Percentiles rank a stretch among this genome's conserved stretches.
These are phyloP conservation scores for Hycleus cichorii DNA, from an alignment of 1,140 invertebrate genomes.

Conservation along the genomic window DNA sequence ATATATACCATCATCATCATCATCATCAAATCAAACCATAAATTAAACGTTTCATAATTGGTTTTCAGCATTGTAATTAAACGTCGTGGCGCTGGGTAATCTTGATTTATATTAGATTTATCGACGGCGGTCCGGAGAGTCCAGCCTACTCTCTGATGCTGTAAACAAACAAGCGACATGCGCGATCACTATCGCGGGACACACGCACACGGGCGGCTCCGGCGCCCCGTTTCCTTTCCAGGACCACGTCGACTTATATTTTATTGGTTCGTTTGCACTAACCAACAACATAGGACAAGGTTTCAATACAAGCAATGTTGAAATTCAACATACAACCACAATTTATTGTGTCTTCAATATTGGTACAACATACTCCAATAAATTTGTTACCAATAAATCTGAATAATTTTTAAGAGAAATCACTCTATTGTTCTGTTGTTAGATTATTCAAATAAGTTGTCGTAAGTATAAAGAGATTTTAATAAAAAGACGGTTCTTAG, in stretches of 20 bases:
- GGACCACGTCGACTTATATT: slow-evolving; percentile 1
- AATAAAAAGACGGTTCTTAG: too few relatives aligned
- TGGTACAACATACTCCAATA: too few relatives aligned
- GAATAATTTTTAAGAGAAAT: too few relatives aligned
- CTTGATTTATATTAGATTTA: slow-evolving; percentile 24
- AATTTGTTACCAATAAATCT: too few relatives aligned
- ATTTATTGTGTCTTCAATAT: too few relatives aligned
- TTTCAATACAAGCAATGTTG: background rate
- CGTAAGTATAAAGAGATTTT: too few relatives aligned
- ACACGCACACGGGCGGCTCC: slow-evolving; percentile 16
- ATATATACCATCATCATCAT: slow-evolving; percentile 4
- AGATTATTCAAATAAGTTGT: too few relatives aligned
- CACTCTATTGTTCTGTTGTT: too few relatives aligned
- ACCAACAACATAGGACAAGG: too few relatives aligned
- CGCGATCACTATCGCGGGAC: slow-evolving; percentile 22
- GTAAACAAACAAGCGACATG: slow-evolving; percentile 29
- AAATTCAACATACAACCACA: background rate
- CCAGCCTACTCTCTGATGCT: slow-evolving; percentile 11
- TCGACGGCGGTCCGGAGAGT: slow-evolving; percentile 6
- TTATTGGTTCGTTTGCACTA: slow-evolving; percentile 7
- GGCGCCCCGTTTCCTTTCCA: slow-evolving; percentile 12
- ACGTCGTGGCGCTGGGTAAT: slow-evolving; percentile 20
- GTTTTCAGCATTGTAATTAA: slow-evolving; percentile 34
- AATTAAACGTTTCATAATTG: slow-evolving; percentile 32
- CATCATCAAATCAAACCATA: slow-evolving; percentile 20